Evolutionary conservation across 2,113 vertebrate genomes (phyloP), one percentile per base, ranked within the genome.

Genomic region (Paradisaea rubra): DNA sequence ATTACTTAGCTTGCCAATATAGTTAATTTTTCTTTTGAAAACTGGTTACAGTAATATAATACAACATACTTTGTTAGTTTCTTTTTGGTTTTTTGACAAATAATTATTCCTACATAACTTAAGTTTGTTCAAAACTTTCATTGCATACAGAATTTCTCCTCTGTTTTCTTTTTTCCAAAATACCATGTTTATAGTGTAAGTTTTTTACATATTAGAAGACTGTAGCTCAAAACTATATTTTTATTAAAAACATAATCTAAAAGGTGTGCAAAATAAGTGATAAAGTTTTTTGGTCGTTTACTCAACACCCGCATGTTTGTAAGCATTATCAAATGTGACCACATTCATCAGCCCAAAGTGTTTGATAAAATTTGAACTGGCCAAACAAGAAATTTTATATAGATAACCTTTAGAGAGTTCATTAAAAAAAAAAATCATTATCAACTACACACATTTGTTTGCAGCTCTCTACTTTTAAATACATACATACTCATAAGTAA

Each of bases 271-370:
- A 71, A 84, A 45, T 39, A 27, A 9, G 31, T 6, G 18, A 57
- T 31, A 56, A 7, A 63, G 6, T 7, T 25, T 31, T 61, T 52
- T 19, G 4, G 6, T 4, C 1, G 2, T 13, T 64, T 79, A 27
- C 4, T 2, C 6, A 68, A n/a, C 1, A 22, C 2, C 5, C 60
- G 54, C 3, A 44, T 35, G 22, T 44, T n/a, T 3, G 12, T 52
- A 57, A 70, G 2, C 11, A 11, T 64, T 86, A 25, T 35, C 1
- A 1, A 37, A 50, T 37, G 8, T 44, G 14, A 35, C 7, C 4
- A 11, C 4, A 0, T 44, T 53, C 21, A 25, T 82, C 27, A 70
- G 8, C 2, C 15, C 21, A 70, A 47, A 60, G 12, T 71, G 17
- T 78, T 25, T 91, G 12, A 18, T 10, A 64, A 60, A 56, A 41